Conservation (phyloP, 2,797 vertebrate species). For the Hydrolagus colliei region DNA sequence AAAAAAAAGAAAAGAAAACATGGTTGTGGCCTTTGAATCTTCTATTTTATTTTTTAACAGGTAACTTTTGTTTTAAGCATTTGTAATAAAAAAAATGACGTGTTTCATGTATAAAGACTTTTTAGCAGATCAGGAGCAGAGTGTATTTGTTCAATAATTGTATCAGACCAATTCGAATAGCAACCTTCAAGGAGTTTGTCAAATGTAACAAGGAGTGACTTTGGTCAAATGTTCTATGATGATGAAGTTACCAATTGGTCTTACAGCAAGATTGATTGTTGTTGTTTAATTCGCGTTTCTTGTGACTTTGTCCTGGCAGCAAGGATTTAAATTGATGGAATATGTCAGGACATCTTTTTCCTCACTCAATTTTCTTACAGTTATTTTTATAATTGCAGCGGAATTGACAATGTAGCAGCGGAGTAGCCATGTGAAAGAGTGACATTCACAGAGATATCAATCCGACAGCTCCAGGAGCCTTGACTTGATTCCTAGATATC, state of each 20-base stretch:
- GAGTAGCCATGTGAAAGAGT: background rate
- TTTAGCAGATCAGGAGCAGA: constrained; percentile 27
- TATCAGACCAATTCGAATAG: constrained; percentile 1
- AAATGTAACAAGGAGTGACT: background rate
- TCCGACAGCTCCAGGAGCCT: background rate
- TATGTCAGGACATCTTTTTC: constrained; percentile 14
- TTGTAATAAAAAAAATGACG: constrained; percentile 14
- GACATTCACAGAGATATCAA: background rate
- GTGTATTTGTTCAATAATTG: constrained; percentile 18
- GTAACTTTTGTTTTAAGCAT: constrained; percentile 28
- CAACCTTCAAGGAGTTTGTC: constrained; percentile 9
- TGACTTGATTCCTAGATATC: background rate
- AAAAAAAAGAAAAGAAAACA: background rate
- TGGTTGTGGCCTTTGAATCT: constrained; percentile 31
- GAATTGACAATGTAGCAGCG: background rate
- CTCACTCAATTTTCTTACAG: constrained; percentile 10
- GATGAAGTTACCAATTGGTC: constrained; percentile 27
- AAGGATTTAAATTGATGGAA: background rate
- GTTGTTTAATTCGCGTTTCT: constrained; percentile 15
- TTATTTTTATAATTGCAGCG: constrained; percentile 8
- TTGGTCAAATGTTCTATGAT: constrained; percentile 6
- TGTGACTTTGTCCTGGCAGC: background rate
- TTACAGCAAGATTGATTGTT: constrained; percentile 29
- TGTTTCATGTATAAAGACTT: constrained; percentile 26
- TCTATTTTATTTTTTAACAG: constrained; percentile 33